Evolutionary conservation across 2,888 invertebrate species (phyloP), one percentile per base, ranked within the genome.

Genomic region (Acleris laterana): DNA sequence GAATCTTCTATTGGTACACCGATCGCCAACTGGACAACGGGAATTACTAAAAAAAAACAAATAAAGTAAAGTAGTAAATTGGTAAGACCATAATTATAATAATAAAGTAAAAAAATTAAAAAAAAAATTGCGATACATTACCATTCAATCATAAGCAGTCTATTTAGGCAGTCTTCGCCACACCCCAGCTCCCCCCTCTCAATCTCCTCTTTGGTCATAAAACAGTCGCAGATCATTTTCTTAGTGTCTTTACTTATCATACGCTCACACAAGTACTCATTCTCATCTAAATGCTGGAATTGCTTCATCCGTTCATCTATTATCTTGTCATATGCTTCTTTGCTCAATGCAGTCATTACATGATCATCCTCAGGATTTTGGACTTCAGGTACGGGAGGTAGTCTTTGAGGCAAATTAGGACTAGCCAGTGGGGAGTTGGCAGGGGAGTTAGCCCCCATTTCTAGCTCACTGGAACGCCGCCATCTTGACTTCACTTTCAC

Each of bases 101-200:
- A 0, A 28, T 28, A 28, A 9, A 4, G 22, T 22, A 22, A 22
- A 22, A 22, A 22, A 22, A 22, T 3, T 4, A 0, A 4, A 42
- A 1, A 16, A 13, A 16, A 16, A 52, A 11, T 7, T n/a, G 1
- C 16, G 2, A 68, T 64, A 68, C 76, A 87, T 90, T 93, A 97
- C 98, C 98, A 99, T 94, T 99, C 99, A 82, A 99, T 99, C 96
- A 99, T 97, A n/a, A 99, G 95, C 83, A 99, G 94, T 81, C 99
- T 95, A 93, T 99, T 99, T 44, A 99, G 94, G 88, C 99, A 99
- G 88, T 99, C 98, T 80, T 98, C 98, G 0, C 98, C 98, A 85
- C 99, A 99, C 11, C 98, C 98, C 69, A 95, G 87, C 80, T 97
- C 96, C 0, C 98, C 98, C 66, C 96, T 93, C 50, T 95, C 95